Evolutionary conservation across 2,113 vertebrate species (phyloP), one percentile per base, ranked within the genome.

Genomic region (Seriola quinqueradiata): DNA sequence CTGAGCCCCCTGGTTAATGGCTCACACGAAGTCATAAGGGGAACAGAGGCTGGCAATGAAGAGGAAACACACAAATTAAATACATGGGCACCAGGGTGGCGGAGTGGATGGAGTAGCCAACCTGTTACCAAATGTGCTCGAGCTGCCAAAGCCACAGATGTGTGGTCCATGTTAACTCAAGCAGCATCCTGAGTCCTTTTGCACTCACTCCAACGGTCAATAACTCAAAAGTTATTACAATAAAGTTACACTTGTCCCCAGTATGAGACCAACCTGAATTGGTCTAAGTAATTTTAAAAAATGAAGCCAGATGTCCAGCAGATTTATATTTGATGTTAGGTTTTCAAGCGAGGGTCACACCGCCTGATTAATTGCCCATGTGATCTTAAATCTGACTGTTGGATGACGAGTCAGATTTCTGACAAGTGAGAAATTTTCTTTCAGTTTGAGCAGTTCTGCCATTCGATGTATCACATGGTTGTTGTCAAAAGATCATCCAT

Each of bases 1-100:
- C 86, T 87, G 81, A 90, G 84, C 84, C 80, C 81, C 70, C 69
- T 82, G 74, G 81, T 82, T 93, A 91, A 93, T 94, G 89, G 79
- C 80, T 83, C 86, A 70, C 65, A 4, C 46, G 42, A 84, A 87
- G 68, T 84, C 77, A 76, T 64, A 79, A 72, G 60, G 73, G 77
- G 73, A 58, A 65, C 61, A 32, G 55, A 59, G 70, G 73, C 40
- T 72, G 52, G 66, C 55, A 79, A 70, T 81, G 79, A 83, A 86
- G 77, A 66, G 70, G 83, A 89, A 76, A 87, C 60, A 42, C 55
- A 28, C 32, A 87, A 40, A 86, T 79, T 38, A 69, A 65, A 77
- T 46, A 58, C 60, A 52, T 42, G n/a, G 48, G 19, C 25, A 57
- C 38, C 54, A 69, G 61, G 61, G 34, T 82, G 61, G 57, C 3